Evolutionary conservation across 2,797 vertebrate genomes (phyloP).

Genomic region (Atherinosoma microstoma): DNA sequence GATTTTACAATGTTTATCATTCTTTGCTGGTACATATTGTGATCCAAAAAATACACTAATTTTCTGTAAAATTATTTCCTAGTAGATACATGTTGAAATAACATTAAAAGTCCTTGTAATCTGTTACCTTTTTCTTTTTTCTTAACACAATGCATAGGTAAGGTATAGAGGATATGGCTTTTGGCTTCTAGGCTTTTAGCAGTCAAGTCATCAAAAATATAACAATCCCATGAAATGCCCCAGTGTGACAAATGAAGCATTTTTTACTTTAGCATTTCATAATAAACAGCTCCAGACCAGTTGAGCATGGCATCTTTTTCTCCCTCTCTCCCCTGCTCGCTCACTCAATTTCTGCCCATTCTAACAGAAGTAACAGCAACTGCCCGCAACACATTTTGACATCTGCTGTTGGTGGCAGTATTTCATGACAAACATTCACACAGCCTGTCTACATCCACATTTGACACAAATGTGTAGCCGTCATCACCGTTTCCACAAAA

Average conservation of each 20-base stretch:
- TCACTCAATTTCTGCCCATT: slow-evolving; percentile 60
- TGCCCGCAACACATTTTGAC: slow-evolving; percentile 78
- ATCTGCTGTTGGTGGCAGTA: slow-evolving; percentile 80
- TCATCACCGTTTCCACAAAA: slow-evolving; percentile 75
- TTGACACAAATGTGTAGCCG: slow-evolving; percentile 74
- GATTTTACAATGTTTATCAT: too few relatives aligned
- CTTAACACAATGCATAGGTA: too few relatives aligned
- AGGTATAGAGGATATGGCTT: background rate
- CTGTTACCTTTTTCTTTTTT: background rate
- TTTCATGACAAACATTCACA: slow-evolving; percentile 79
- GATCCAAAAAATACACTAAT: too few relatives aligned
- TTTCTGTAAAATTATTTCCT: too few relatives aligned
- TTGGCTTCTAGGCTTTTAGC: background rate
- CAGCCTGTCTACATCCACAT: slow-evolving; percentile 70
- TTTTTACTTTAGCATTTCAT: slow-evolving; percentile 29
- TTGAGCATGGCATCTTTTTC: slow-evolving; percentile 26
- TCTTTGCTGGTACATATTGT: too few relatives aligned
- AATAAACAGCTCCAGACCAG: slow-evolving; percentile 29
- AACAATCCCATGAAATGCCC: background rate
- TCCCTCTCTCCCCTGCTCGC: slow-evolving; percentile 11
- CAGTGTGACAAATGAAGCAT: slow-evolving; percentile 31
- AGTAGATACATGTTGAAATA: too few relatives aligned
- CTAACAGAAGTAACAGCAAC: slow-evolving; percentile 78
- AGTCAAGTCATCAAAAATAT: slow-evolving; percentile 12
- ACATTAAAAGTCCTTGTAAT: too few relatives aligned